Conservation (phyloP, 1,140 invertebrate genomes). For the Heliothis subflexa region DNA sequence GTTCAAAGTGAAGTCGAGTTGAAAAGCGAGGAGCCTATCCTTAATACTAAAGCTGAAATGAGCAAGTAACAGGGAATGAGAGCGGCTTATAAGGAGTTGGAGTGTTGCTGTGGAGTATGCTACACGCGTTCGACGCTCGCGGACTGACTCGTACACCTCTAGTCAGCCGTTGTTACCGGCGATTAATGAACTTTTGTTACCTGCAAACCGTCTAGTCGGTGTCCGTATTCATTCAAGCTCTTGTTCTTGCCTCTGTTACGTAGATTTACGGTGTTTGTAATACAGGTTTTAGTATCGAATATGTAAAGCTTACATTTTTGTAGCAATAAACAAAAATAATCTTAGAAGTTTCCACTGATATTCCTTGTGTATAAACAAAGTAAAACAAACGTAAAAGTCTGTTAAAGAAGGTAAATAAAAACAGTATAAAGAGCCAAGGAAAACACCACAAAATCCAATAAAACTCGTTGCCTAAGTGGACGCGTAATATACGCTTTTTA, state of each 20-base stretch:
- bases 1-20: slow-evolving; percentile 42
- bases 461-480: slow-evolving; percentile 53
- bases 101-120: slow-evolving; percentile 50
- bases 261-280: no score
- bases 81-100: slow-evolving; percentile 61
- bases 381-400: not conserved
- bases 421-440: not conserved
- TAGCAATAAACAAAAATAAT: not conserved
- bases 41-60: slow-evolving; percentile 51
- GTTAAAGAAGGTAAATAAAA: slow-evolving; percentile 5
- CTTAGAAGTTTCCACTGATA: not conserved
- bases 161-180: slow-evolving; percentile 16
- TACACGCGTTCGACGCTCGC: slow-evolving; percentile 49
- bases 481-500: slow-evolving; percentile 64
- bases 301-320: no score
- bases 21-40: slow-evolving; percentile 41
- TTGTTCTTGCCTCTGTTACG: not conserved
- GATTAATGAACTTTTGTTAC: slow-evolving; percentile 20
- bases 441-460: slow-evolving; percentile 44
- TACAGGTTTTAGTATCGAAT: no score
- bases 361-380: not conserved
- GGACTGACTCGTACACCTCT: slow-evolving; percentile 9
- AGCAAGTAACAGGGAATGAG: slow-evolving; percentile 51
- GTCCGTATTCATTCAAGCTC: not conserved
- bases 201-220: not conserved